phyloP scores from a whole-genome alignment of 2,888 invertebrate genomes.

The Stenurella melanura region DNA sequence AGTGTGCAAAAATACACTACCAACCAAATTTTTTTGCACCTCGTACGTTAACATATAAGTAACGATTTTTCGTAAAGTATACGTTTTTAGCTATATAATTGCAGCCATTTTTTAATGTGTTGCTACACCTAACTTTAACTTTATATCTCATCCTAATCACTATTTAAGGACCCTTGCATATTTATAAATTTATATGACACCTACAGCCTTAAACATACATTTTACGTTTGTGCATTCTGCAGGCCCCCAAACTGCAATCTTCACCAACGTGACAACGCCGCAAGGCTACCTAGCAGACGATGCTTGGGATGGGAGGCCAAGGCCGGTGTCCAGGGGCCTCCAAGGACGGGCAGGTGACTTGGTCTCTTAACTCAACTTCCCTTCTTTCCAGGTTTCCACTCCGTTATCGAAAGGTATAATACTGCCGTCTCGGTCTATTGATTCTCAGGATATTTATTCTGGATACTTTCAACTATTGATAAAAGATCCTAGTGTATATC shows the following conservation, averaged over 20 bases:
- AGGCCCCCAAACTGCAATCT: not conserved
- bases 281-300: conserved; percentile 38
- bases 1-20: too few relatives aligned
- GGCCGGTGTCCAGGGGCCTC: conserved; percentile 55
- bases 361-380: conserved; percentile 33
- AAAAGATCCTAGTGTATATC: conserved; percentile 8
- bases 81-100: too few relatives aligned
- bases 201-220: not conserved
- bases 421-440: conserved; percentile 23
- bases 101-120: too few relatives aligned
- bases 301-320: conserved; percentile 49
- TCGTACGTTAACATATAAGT: too few relatives aligned
- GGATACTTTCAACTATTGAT: conserved; percentile 21
- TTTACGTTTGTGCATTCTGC: not conserved
- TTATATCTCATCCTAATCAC: too few relatives aligned
- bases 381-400: conserved; percentile 35
- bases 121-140: too few relatives aligned
- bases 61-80: too few relatives aligned
- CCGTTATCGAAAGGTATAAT: conserved; percentile 27
- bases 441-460: conserved; percentile 34
- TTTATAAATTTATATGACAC: too few relatives aligned
- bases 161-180: too few relatives aligned
- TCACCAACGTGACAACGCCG: conserved; percentile 23
- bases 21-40: too few relatives aligned
- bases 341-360: conserved; percentile 53